These are phyloP conservation scores for Scrobipalpa atriplicella DNA, from an alignment of 2,888 invertebrate species.

Conservation along the genomic window DNA sequence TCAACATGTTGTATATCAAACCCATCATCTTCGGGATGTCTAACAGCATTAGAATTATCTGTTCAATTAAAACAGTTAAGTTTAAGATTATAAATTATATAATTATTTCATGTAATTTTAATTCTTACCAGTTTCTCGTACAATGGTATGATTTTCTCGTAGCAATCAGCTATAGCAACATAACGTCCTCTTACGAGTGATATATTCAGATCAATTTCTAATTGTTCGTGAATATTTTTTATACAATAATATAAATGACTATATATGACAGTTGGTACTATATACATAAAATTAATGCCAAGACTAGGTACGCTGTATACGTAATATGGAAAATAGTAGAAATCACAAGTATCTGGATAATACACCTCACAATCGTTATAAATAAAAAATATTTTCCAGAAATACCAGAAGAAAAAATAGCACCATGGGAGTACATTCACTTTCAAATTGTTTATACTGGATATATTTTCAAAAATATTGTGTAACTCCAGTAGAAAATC, in stretches of 20 bases:
- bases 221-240: background rate
- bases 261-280: conserved; percentile 13
- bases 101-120: background rate
- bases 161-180: background rate
- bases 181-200: background rate
- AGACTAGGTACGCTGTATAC: background rate
- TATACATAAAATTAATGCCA: background rate
- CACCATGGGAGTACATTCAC: background rate
- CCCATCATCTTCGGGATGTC: conserved; percentile 13
- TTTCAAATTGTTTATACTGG: background rate
- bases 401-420: conserved; percentile 4
- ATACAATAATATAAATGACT: background rate
- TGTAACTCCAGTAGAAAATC: background rate
- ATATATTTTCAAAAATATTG: background rate
- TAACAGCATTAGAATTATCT: background rate
- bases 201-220: background rate
- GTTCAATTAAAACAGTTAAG: background rate
- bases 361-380: background rate
- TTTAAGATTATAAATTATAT: background rate
- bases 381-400: background rate
- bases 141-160: background rate
- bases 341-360: background rate
- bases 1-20: conserved; percentile 3
- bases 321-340: background rate
- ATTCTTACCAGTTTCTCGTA: conserved; percentile 15